phyloP scores from a whole-genome alignment of 2,113 vertebrate species.

The Sporophila hypoxantha region DNA sequence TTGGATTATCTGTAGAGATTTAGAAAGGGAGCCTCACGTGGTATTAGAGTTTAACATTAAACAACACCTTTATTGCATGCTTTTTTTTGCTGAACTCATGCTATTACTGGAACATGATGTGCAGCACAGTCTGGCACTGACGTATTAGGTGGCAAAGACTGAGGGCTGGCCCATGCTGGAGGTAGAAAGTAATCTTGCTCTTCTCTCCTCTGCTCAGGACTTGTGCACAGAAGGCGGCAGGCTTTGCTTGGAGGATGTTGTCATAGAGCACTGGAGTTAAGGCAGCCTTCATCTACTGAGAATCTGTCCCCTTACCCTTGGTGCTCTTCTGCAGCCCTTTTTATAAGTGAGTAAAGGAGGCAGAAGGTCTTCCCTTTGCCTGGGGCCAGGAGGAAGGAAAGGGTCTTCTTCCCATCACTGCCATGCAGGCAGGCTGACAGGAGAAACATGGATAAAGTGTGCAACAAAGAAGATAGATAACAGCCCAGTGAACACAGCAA shows the following conservation, averaged over 20 bases:
- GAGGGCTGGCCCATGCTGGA: not conserved
- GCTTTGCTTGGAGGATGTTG: not conserved
- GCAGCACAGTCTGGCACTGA: not conserved
- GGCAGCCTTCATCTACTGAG: not conserved
- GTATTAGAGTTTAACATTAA: not conserved
- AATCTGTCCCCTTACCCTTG: not conserved
- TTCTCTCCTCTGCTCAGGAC: not conserved
- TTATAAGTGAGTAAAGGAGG: not conserved
- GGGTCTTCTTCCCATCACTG: not conserved
- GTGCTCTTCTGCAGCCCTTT: not conserved
- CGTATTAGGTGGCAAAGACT: not conserved
- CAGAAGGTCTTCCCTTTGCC: not conserved
- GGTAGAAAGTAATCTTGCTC: not conserved
- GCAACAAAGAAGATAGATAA: not conserved
- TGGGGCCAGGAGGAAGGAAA: not conserved
- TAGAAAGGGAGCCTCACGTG: not conserved
- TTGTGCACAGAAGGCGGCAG: fast-evolving
- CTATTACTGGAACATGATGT: not conserved
- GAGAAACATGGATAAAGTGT: fast-evolving
- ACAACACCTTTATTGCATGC: not conserved
- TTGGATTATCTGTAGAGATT: not conserved
- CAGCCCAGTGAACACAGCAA: not conserved
- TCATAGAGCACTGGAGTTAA: not conserved
- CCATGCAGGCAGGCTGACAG: not conserved
- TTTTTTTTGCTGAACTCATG: not conserved